Conservation (phyloP, 2,888 invertebrate genomes). For the Cerastoderma edule region DNA sequence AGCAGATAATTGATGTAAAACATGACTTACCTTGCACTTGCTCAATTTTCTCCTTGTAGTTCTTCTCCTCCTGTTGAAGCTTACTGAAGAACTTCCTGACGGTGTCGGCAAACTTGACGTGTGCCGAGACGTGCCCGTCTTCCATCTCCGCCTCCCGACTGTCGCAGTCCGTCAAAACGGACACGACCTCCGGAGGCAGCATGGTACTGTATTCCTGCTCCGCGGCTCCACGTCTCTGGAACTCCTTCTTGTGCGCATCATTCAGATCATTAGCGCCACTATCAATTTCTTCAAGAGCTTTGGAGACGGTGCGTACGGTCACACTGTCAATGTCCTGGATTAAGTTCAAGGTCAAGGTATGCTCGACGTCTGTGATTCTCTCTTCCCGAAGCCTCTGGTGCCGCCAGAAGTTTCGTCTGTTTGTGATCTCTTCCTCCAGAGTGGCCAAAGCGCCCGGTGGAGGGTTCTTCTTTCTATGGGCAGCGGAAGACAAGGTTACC, state of each 20-base stretch:
- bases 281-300: slow-evolving; percentile 69
- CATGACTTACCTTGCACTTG: slow-evolving; percentile 71
- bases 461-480: slow-evolving; percentile 76
- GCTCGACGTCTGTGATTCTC: slow-evolving; percentile 75
- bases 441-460: slow-evolving; percentile 79
- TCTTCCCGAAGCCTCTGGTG: slow-evolving; percentile 78
- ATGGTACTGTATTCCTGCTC: slow-evolving; percentile 75
- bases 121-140: slow-evolving; percentile 72
- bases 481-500: slow-evolving; percentile 77
- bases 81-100: slow-evolving; percentile 78
- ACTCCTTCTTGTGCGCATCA: slow-evolving; percentile 76
- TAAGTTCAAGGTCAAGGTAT: slow-evolving; percentile 68
- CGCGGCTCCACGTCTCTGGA: slow-evolving; percentile 78
- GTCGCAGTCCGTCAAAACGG: slow-evolving; percentile 78
- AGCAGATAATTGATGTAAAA: neutral
- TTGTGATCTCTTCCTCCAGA: slow-evolving; percentile 80
- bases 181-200: slow-evolving; percentile 77
- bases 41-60: slow-evolving; percentile 73
- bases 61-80: slow-evolving; percentile 78
- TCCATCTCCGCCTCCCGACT: slow-evolving; percentile 72
- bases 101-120: slow-evolving; percentile 76
- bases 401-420: slow-evolving; percentile 79
- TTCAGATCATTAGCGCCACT: slow-evolving; percentile 68
- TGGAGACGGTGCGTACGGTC: slow-evolving; percentile 62
- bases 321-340: slow-evolving; percentile 74